Conservation (phyloP, 2,113 vertebrate species). For the Aspidoscelis tigris region DNA sequence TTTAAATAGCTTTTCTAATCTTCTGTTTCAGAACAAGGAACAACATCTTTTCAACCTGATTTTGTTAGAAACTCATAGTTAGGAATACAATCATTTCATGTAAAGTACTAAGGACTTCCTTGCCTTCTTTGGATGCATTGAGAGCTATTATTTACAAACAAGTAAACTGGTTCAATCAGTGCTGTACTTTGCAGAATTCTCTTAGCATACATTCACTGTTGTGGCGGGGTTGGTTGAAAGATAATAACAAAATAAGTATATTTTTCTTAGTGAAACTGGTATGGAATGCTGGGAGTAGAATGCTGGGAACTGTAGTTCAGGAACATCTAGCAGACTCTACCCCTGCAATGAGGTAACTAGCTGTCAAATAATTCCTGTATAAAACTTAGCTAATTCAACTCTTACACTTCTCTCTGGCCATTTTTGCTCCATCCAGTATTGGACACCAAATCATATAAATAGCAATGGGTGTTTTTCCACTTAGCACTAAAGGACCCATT, state of each 20-base stretch:
- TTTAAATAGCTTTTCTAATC: conserved; percentile 12
- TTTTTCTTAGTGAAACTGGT: conserved; percentile 11
- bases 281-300: background rate
- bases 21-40: background rate
- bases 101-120: background rate
- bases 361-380: background rate
- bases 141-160: background rate
- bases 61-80: background rate
- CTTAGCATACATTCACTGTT: background rate
- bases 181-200: background rate
- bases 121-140: background rate
- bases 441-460: background rate
- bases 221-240: conserved; percentile 1
- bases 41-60: background rate
- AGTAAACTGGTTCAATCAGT: background rate
- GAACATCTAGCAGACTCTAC: background rate
- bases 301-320: no score
- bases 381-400: background rate
- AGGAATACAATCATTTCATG: conserved; percentile 16
- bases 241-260: background rate
- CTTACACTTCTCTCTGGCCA: background rate
- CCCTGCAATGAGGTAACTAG: background rate
- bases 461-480: background rate
- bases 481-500: no score
- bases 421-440: background rate